A percentile compares a stretch with the other conserved stretches of the same genome.
These are phyloP conservation scores for Cyclura pinguis DNA, from an alignment of 2,797 vertebrate species.

Conservation along the genomic window DNA sequence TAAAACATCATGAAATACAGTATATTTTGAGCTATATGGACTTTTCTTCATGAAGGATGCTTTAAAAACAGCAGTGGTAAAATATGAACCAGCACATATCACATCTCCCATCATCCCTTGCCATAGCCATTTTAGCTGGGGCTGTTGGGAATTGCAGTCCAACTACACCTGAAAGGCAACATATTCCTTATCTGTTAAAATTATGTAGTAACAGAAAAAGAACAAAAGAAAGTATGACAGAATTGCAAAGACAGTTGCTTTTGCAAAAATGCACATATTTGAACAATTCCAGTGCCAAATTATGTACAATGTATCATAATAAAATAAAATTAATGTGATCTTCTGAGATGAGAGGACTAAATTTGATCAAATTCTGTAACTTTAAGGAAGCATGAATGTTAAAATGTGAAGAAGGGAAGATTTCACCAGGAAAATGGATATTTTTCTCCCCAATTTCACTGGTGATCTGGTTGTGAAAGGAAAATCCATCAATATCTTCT, in stretches of 20 bases:
- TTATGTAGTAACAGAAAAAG: background rate
- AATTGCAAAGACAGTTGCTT: background rate
- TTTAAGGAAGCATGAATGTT: background rate
- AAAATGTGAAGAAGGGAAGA: background rate
- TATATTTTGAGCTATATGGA: background rate
- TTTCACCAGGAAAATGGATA: background rate
- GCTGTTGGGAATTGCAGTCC: background rate
- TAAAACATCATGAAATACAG: background rate
- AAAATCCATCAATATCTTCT: background rate
- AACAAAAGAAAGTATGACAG: background rate
- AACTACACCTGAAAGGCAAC: background rate
- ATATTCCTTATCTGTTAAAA: background rate
- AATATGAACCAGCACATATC: no score
- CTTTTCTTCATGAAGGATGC: background rate
- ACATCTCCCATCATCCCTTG: background rate
- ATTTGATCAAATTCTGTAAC: background rate
- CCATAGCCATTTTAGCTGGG: background rate
- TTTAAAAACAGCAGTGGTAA: background rate
- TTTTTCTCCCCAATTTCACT: background rate
- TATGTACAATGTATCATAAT: background rate
- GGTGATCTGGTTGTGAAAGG: background rate
- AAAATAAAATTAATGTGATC: background rate
- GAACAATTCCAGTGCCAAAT: background rate
- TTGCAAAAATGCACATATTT: background rate
- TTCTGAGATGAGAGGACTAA: background rate